phyloP scores from a whole-genome alignment of 2,797 vertebrate species.

The Pipistrellus pygmaeus region DNA sequence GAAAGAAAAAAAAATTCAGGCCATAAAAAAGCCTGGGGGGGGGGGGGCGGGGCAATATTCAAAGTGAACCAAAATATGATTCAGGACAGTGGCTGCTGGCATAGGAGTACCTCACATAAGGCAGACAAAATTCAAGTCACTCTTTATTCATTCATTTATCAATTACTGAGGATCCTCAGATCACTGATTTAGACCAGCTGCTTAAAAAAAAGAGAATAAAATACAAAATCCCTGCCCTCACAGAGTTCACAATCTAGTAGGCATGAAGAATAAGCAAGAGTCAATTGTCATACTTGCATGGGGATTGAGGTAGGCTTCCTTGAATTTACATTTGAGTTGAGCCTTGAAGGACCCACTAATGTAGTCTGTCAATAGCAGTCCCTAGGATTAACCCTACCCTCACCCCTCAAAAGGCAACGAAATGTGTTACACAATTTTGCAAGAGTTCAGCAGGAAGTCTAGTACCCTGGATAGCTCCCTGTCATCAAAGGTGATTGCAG shows the following conservation, averaged over 20 bases:
- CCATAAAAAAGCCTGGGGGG: no score
- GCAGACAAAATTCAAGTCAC: not conserved
- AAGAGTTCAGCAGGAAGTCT: not conserved
- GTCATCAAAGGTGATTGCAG: not conserved
- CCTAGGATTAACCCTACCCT: not conserved
- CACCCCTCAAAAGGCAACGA: not conserved
- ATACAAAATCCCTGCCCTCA: not conserved
- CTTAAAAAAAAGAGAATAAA: not conserved
- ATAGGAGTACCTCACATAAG: not conserved
- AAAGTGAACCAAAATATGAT: not conserved
- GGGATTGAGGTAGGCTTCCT: not conserved
- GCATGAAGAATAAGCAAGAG: constrained; percentile 6
- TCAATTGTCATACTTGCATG: not conserved
- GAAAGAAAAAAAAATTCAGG: not conserved
- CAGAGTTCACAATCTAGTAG: not conserved
- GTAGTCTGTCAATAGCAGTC: not conserved
- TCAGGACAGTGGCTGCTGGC: not conserved
- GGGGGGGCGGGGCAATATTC: not conserved
- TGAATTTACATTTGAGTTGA: constrained; percentile 41
- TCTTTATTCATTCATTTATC: not conserved
- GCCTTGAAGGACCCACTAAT: not conserved
- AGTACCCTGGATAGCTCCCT: constrained; percentile 70
- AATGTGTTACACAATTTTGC: not conserved
- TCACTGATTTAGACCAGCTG: not conserved
- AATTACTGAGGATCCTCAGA: not conserved